These are phyloP conservation scores for Eugnorisma glareosa DNA, from an alignment of 2,888 invertebrate species.

Conservation along the genomic window DNA sequence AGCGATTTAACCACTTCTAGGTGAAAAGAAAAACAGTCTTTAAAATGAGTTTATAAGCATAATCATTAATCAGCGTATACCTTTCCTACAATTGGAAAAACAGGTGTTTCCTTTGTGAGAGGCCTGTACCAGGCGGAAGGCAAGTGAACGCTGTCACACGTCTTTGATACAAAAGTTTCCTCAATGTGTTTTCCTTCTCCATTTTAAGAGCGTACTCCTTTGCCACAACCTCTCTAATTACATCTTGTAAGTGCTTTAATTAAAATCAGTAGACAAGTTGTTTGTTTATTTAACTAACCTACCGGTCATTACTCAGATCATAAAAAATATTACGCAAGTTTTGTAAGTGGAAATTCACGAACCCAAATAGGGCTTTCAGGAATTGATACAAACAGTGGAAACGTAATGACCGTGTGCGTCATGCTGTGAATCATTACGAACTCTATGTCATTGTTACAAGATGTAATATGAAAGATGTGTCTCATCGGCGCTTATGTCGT, in stretches of 20 bases:
- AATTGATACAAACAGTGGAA: conserved; percentile 60
- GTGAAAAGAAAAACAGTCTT: too few relatives aligned
- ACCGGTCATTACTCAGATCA: conserved; percentile 46
- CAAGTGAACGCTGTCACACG: too few relatives aligned
- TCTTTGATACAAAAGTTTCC: neutral
- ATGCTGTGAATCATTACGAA: conserved; percentile 46
- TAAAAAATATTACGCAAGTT: conserved; percentile 62
- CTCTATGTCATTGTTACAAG: conserved; percentile 39
- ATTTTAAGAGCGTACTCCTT: too few relatives aligned
- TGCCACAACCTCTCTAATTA: too few relatives aligned
- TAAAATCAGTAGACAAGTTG: conserved; percentile 11
- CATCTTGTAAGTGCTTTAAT: conserved; percentile 10
- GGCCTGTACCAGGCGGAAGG: too few relatives aligned
- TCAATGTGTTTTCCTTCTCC: neutral
- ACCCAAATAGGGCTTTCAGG: conserved; percentile 56
- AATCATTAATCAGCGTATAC: too few relatives aligned
- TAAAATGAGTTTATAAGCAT: too few relatives aligned
- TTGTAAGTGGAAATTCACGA: conserved; percentile 56
- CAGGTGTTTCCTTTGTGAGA: too few relatives aligned
- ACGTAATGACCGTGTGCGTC: conserved; percentile 42
- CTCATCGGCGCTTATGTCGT: conserved; percentile 33
- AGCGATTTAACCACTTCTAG: too few relatives aligned
- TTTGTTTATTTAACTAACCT: conserved; percentile 31
- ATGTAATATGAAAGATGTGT: conserved; percentile 22
- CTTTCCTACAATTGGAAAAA: too few relatives aligned